Percentiles rank a stretch among this genome's conserved stretches.
Conservation (phyloP, 1,140 invertebrate genomes). For the Diorhabda sublineata region DNA sequence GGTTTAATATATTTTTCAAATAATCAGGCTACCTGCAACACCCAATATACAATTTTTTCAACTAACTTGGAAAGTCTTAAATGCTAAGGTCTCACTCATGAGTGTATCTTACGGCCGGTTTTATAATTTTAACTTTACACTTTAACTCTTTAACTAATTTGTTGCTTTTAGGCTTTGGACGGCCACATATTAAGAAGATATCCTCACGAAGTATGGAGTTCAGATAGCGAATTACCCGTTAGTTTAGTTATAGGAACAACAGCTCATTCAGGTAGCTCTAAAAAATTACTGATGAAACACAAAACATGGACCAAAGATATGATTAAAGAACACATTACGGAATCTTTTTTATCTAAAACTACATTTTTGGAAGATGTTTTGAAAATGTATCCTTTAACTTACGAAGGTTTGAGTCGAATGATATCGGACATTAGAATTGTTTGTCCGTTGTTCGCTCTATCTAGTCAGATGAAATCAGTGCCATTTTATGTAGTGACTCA, state of each 20-base stretch:
- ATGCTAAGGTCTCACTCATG: no score
- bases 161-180: constrained; percentile 50
- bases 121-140: no score
- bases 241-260: constrained; percentile 69
- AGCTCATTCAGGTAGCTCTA: constrained; percentile 62
- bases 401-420: constrained; percentile 63
- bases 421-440: constrained; percentile 75
- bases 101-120: no score
- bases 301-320: constrained; percentile 59
- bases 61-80: no score
- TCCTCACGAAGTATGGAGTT: constrained; percentile 57
- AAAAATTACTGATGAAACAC: constrained; percentile 54
- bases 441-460: constrained; percentile 68
- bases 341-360: constrained; percentile 59
- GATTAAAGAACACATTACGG: constrained; percentile 58
- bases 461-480: constrained; percentile 54
- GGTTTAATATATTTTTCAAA: no score
- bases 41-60: no score
- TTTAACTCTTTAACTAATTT: no score
- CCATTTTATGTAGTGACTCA: constrained; percentile 72
- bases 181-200: constrained; percentile 62
- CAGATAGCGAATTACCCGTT: constrained; percentile 48
- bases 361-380: constrained; percentile 59
- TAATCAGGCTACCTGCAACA: no score
- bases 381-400: constrained; percentile 61